A percentile compares a stretch with the other conserved stretches of the same genome.
These are phyloP conservation scores for Notospermus geniculatus DNA, from an alignment of 1,140 invertebrate genomes.

Conservation along the genomic window DNA sequence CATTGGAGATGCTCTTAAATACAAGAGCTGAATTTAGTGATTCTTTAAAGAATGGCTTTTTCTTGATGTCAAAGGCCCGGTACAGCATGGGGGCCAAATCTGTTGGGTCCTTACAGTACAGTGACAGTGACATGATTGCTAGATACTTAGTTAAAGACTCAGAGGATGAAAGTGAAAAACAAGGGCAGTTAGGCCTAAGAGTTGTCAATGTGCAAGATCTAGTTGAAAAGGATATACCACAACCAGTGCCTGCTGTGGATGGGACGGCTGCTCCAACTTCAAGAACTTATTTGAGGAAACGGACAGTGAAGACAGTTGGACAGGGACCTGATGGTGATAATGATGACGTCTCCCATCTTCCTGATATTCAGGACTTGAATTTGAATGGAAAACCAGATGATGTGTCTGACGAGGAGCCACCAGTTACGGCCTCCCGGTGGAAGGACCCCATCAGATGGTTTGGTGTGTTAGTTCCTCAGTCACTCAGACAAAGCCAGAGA, in stretches of 20 bases:
- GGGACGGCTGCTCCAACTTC: neutral
- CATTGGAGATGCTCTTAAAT: slow-evolving; percentile 23
- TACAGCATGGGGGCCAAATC: slow-evolving; percentile 34
- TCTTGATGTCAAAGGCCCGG: slow-evolving; percentile 33
- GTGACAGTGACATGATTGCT: slow-evolving; percentile 27
- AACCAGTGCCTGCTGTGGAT: neutral
- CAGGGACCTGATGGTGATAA: slow-evolving; percentile 9
- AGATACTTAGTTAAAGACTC: slow-evolving; percentile 15
- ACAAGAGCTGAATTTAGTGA: slow-evolving; percentile 24
- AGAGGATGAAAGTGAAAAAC: neutral
- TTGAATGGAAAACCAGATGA: neutral
- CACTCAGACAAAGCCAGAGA: slow-evolving; percentile 32
- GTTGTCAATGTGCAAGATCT: neutral
- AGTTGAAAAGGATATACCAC: slow-evolving; percentile 1
- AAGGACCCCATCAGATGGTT: slow-evolving; percentile 42
- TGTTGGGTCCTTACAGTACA: slow-evolving; percentile 25
- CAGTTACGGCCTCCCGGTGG: neutral
- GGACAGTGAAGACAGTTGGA: slow-evolving; percentile 16
- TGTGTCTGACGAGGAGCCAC: neutral
- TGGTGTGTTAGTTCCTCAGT: slow-evolving; percentile 43
- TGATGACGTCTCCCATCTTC: neutral
- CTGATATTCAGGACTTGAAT: slow-evolving; percentile 1
- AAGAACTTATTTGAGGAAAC: slow-evolving; percentile 18
- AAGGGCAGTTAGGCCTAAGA: neutral
- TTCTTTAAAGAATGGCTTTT: slow-evolving; percentile 30